These are phyloP conservation scores for Ariolimax columbianus DNA, from an alignment of 2,888 invertebrate species.

Conservation along the genomic window DNA sequence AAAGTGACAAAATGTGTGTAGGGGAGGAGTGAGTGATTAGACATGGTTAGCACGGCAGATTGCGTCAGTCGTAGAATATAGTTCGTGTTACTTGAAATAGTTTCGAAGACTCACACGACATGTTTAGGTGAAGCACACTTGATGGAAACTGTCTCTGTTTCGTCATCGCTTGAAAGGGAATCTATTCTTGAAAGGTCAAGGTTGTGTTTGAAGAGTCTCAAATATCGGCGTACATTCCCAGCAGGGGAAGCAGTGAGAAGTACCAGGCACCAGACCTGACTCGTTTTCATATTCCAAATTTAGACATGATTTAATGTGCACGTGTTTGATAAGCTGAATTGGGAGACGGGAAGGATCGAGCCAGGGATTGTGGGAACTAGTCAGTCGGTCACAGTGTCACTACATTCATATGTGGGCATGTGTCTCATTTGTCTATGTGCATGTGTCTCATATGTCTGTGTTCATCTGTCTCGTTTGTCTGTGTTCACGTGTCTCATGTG, in stretches of 20 bases:
- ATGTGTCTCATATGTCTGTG: no score
- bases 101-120: not conserved
- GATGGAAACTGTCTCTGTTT: not conserved
- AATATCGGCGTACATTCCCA: not conserved
- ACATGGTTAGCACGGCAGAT: no score
- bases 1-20: no score
- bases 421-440: no score
- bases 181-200: not conserved
- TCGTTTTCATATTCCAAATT: not conserved
- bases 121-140: not conserved
- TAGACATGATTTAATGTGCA: not conserved
- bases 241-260: not conserved
- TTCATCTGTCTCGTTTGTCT: no score
- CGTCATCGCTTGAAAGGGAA: not conserved
- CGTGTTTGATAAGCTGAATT: not conserved
- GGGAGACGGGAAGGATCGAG: no score
- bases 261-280: not conserved
- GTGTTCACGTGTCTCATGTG: no score
- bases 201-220: not conserved
- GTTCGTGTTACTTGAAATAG: not conserved
- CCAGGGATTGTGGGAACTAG: no score
- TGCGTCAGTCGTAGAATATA: no score
- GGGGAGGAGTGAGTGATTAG: no score
- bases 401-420: no score
- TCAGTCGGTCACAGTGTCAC: no score